Conservation (phyloP, 2,888 invertebrate species). For the Bellardia bayeri region DNA sequence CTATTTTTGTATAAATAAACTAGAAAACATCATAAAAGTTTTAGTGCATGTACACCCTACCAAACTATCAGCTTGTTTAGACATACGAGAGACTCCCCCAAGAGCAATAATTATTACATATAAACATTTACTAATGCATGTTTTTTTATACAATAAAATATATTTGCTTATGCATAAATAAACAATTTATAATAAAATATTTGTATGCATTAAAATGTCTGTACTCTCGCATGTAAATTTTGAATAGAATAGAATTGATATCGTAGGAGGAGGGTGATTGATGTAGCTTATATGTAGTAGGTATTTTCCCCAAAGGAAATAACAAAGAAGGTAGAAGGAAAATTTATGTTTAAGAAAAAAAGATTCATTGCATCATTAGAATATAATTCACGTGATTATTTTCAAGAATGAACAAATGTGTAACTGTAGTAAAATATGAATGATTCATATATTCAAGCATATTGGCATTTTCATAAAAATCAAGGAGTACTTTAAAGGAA, state of each 20-base stretch:
- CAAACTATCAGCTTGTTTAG: neutral
- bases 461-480: no score
- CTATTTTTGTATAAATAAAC: slow-evolving; percentile 1
- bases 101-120: slow-evolving; percentile 34
- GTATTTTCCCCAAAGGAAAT: neutral
- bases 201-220: neutral
- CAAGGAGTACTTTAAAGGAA: no score
- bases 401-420: no score
- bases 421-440: no score
- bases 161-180: neutral
- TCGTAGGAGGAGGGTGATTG: neutral
- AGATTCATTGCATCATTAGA: neutral
- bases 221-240: neutral
- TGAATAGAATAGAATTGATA: neutral
- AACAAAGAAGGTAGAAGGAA: neutral
- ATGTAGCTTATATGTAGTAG: neutral
- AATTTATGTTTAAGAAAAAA: neutral
- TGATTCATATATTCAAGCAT: no score
- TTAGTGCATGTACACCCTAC: neutral
- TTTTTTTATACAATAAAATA: neutral
- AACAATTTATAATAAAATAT: neutral
- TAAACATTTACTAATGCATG: neutral
- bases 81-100: slow-evolving; percentile 30
- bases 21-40: neutral
- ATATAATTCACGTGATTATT: neutral